phyloP scores from a whole-genome alignment of 2,113 vertebrate genomes.

The Hypanus sabinus region DNA sequence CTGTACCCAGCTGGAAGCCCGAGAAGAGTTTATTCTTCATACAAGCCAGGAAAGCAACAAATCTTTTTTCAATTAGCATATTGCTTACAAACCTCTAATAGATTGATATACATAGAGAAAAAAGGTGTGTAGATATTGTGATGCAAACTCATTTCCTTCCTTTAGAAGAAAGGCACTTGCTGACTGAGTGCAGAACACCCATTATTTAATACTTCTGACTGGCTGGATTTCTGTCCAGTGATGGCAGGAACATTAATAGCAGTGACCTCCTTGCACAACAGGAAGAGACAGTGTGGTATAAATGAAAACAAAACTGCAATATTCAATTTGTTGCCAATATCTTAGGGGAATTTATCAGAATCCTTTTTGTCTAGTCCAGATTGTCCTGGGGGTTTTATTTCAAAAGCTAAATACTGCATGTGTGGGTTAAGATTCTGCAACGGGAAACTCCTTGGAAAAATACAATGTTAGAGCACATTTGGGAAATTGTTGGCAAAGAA shows the following conservation, averaged over 20 bases:
- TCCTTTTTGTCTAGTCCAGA: too few species aligned
- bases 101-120: not conserved
- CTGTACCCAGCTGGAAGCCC: too few species aligned
- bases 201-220: not conserved
- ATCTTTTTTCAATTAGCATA: too few species aligned
- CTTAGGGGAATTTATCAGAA: too few species aligned
- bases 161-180: not conserved
- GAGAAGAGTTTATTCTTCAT: too few species aligned
- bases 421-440: too few species aligned
- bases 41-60: too few species aligned
- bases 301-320: not conserved
- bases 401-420: too few species aligned
- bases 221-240: not conserved
- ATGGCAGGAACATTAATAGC: not conserved
- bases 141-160: not conserved
- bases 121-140: not conserved
- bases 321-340: not conserved
- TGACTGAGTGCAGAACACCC: not conserved
- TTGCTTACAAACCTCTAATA: not conserved
- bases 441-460: too few species aligned
- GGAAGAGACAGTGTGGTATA: not conserved
- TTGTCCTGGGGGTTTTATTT: too few species aligned
- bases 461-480: too few species aligned
- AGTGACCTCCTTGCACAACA: not conserved
- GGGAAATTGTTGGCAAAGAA: too few species aligned